These are phyloP conservation scores for Charadrius vociferus DNA, from an alignment of 2,113 vertebrate genomes.

Conservation along the genomic window DNA sequence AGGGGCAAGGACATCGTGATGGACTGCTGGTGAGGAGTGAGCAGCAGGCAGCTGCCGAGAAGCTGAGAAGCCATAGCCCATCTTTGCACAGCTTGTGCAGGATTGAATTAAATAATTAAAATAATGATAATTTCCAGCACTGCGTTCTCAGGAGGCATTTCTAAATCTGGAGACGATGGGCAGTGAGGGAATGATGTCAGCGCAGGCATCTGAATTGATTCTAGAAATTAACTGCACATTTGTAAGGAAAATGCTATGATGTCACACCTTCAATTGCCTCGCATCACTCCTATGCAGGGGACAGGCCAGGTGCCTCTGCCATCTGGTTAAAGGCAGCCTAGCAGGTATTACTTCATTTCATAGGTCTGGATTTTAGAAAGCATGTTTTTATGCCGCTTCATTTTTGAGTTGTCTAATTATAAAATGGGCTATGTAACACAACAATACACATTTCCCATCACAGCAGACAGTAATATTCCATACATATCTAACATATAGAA, in stretches of 20 bases:
- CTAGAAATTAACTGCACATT: background rate
- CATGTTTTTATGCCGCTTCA: fast-evolving
- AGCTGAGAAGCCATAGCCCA: background rate
- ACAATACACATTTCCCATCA: fast-evolving
- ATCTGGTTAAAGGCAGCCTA: background rate
- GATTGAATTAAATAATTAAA: fast-evolving
- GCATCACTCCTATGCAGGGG: fast-evolving
- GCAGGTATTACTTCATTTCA: background rate
- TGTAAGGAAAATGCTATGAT: background rate
- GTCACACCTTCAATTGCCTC: background rate
- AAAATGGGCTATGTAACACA: background rate
- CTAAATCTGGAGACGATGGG: background rate
- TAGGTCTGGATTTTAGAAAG: fast-evolving
- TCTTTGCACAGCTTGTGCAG: background rate
- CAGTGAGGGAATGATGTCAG: background rate
- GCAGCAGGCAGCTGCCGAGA: background rate
- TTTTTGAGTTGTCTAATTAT: background rate
- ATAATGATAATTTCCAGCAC: background rate
- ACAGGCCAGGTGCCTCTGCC: background rate
- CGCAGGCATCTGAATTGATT: background rate
- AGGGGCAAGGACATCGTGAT: background rate
- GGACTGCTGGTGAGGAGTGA: background rate
- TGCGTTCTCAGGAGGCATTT: background rate
- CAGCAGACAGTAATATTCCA: background rate
- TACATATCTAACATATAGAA: background rate